Evolutionary conservation across 2,113 vertebrate genomes (phyloP), one percentile per base, ranked within the genome.

Genomic region (Litocranius walleri): DNA sequence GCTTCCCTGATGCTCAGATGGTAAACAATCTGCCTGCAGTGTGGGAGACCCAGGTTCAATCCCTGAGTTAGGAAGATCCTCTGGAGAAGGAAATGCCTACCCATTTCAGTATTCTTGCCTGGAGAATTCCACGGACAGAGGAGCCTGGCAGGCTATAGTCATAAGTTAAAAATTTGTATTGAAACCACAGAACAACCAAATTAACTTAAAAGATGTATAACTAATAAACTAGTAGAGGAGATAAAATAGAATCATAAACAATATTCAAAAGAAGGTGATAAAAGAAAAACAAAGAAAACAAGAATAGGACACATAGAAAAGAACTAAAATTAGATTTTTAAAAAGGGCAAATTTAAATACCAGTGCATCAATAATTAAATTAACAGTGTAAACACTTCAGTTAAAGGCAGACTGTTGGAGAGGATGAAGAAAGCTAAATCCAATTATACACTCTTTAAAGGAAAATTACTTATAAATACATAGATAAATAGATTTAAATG

Each of bases 21-120:
- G 67, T 71, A 40, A 23, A 40, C 10, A 71, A 71, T 71, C 19
- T 71, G n/a, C 10, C 67, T 71, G n/a, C 19, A 40, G 3, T 23
- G 19, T 71, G n/a, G 67, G 10, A 71, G 67, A 3, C 67, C 19
- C 67, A 71, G 67, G 19, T 71, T 40, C n/a, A 71, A 12, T 23
- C 67, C n/a, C 10, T 0, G 0, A 33, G 19, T 71, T 17, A 71
- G n/a, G 19, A 40, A 23, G 67, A 71, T 71, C 19, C 10, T 40
- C 19, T 71, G 67, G 19, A 71, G n/a, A 71, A 40, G 10, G 10
- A n/a, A 71, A 36, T 23, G n/a, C n/a, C 19, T 71, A 3, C n/a
- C 10, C n/a, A 71, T 36, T 71, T 10, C 67, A 40, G 5, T 71
- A 71, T 40, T 71, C n/a, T 71, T 71, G n/a, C 67, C 67, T 40